Conservation (phyloP, 2,888 invertebrate genomes). For the Drosophila macrothrix region DNA sequence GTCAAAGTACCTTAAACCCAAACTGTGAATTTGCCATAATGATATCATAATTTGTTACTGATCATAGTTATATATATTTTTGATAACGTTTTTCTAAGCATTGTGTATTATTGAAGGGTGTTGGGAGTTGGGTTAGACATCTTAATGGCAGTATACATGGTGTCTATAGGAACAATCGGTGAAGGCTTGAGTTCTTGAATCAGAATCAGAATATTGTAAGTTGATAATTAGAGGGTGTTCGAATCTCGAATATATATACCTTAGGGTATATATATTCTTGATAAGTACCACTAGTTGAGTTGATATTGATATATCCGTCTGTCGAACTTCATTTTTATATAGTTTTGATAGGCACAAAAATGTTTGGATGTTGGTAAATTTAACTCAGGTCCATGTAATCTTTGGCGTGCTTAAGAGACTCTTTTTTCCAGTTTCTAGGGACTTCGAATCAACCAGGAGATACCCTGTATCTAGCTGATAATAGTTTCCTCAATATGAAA, state of each 20-base stretch:
- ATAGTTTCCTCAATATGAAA: neutral
- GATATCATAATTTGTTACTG: neutral
- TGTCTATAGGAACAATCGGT: no score
- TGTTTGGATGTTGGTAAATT: neutral
- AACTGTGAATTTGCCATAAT: constrained; percentile 17
- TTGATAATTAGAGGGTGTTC: neutral
- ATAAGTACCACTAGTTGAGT: neutral
- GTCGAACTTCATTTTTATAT: no score
- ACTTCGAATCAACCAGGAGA: neutral
- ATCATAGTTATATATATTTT: constrained; percentile 8
- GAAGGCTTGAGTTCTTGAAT: no score
- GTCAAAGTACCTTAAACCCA: constrained; percentile 26
- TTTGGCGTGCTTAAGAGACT: neutral
- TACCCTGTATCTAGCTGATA: neutral
- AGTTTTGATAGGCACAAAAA: no score
- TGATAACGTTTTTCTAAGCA: constrained; percentile 8
- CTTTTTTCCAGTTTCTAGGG: fast-evolving
- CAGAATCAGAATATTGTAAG: neutral
- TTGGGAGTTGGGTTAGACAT: neutral
- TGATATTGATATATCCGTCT: neutral
- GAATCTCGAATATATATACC: neutral
- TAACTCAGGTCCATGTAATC: neutral
- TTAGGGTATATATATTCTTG: neutral
- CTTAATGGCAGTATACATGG: no score
- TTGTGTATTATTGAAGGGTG: neutral